Conservation (phyloP, 1,140 invertebrate genomes). For the Portunus trituberculatus region DNA sequence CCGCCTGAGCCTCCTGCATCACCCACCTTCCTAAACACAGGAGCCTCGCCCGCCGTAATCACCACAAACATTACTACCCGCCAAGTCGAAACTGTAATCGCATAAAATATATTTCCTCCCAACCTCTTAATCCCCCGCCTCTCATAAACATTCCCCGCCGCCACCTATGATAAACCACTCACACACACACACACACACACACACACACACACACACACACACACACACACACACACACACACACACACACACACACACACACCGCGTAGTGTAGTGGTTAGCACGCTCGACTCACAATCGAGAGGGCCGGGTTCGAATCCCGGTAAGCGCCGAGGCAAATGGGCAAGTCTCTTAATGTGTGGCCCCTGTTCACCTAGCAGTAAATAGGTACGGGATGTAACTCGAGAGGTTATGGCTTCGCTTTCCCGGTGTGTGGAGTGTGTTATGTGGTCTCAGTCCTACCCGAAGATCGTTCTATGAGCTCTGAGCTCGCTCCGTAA, state of each 20-base stretch:
- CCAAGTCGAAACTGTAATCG: conserved; percentile 53
- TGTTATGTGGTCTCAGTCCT: too few relatives aligned
- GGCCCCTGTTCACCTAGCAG: too few relatives aligned
- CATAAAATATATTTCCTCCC: conserved; percentile 62
- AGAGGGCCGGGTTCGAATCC: too few relatives aligned
- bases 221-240: background rate
- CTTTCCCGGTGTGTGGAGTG: too few relatives aligned
- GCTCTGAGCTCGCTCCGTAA: too few relatives aligned
- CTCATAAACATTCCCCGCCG: conserved; percentile 3
- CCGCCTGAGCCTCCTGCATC: background rate
- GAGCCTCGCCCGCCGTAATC: conserved; percentile 39
- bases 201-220: background rate
- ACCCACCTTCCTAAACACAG: background rate
- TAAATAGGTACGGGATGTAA: too few relatives aligned
- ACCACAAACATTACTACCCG: conserved; percentile 30
- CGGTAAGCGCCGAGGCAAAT: too few relatives aligned
- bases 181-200: conserved; percentile 4
- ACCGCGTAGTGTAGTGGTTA: too few relatives aligned
- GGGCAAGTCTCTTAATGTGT: too few relatives aligned
- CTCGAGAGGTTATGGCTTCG: too few relatives aligned
- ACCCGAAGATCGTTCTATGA: too few relatives aligned
- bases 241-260: background rate
- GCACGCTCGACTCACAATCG: too few relatives aligned
- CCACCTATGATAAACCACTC: conserved; percentile 39
- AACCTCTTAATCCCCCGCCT: conserved; percentile 27